These are phyloP conservation scores for Pseudococcus jackbeardsleyi DNA, from an alignment of 2,888 invertebrate genomes.

Conservation along the genomic window DNA sequence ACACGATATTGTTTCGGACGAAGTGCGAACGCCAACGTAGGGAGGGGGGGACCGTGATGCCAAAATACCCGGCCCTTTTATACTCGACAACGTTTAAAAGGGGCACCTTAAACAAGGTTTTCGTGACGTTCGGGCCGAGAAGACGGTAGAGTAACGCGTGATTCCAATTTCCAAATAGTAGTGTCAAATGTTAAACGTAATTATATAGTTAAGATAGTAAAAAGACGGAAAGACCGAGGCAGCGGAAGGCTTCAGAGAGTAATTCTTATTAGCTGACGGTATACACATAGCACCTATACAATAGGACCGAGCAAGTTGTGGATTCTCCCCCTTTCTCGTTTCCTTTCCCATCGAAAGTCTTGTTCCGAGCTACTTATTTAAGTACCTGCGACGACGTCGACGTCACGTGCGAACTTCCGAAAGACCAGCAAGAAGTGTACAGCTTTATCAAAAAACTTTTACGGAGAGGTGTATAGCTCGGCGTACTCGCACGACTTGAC, in stretches of 20 bases:
- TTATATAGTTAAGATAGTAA: slow-evolving; percentile 22
- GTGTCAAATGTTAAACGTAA: slow-evolving; percentile 53
- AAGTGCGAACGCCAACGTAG: neutral
- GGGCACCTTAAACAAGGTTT: neutral
- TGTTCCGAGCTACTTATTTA: neutral
- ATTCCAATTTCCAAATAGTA: slow-evolving; percentile 51
- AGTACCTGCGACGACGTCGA: neutral
- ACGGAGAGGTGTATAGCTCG: neutral
- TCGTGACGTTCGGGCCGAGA: neutral
- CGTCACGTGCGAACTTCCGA: slow-evolving; percentile 4
- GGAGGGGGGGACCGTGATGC: neutral
- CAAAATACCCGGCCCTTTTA: neutral
- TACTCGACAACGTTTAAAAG: neutral
- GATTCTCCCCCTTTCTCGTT: neutral
- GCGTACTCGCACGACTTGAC: neutral
- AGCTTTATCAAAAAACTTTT: slow-evolving; percentile 21
- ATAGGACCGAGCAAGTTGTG: neutral
- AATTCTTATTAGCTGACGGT: slow-evolving; percentile 20
- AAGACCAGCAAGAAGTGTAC: neutral
- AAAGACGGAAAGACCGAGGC: neutral
- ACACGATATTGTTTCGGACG: neutral
- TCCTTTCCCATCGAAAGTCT: neutral
- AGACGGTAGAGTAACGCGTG: neutral
- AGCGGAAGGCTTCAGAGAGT: neutral
- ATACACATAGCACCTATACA: neutral